phyloP scores from a whole-genome alignment of 2,113 vertebrate genomes.

The Peromyscus maniculatus region DNA sequence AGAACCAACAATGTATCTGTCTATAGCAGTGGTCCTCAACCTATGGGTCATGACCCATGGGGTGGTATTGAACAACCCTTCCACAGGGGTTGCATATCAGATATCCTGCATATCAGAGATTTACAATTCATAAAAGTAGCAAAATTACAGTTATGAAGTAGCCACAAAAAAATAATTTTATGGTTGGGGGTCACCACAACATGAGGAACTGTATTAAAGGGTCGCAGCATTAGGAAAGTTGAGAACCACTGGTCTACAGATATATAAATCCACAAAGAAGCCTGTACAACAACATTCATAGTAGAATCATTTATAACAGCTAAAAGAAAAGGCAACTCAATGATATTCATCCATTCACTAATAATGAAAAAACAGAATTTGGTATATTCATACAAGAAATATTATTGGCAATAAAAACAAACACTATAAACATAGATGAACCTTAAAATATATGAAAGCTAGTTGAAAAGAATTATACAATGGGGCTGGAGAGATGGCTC shows the following conservation, averaged over 20 bases:
- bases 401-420: conserved; percentile 51
- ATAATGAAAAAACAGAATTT: conserved; percentile 37
- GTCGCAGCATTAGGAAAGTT: not conserved
- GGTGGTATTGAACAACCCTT: not conserved
- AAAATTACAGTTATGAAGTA: not conserved
- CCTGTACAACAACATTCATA: not conserved
- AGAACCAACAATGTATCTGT: not conserved
- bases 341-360: conserved; percentile 24
- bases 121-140: not conserved
- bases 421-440: not conserved
- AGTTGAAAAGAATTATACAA: conserved; percentile 7
- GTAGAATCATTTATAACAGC: not conserved
- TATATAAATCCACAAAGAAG: not conserved
- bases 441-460: conserved; percentile 52
- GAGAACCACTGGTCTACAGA: not conserved
- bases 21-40: not conserved
- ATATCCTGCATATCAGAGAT: not conserved
- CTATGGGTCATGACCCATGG: too few species aligned
- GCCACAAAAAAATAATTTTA: not conserved
- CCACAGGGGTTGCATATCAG: not conserved
- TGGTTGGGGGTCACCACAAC: not conserved
- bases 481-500: not conserved
- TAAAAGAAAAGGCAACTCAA: conserved; percentile 57
- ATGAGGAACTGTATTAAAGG: not conserved
- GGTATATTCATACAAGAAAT: not conserved